Percentiles rank a stretch among this genome's conserved stretches.
phyloP scores from a whole-genome alignment of 2,888 invertebrate genomes.

The Drosophila cognata region DNA sequence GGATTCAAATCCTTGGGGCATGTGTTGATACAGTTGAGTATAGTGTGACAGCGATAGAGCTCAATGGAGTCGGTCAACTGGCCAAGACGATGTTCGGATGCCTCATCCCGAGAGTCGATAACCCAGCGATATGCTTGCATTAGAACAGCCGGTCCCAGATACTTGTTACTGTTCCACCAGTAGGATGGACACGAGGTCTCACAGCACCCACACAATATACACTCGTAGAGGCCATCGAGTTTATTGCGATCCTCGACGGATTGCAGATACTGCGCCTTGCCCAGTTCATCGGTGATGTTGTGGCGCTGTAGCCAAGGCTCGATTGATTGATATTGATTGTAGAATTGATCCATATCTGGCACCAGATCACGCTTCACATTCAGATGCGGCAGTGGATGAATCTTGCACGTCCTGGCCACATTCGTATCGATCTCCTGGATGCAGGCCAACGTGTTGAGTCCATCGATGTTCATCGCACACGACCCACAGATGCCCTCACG shows the following conservation, averaged over 20 bases:
- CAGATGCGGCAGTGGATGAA: constrained; percentile 99
- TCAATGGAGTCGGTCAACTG: constrained; percentile 94
- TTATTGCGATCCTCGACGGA: constrained; percentile 94
- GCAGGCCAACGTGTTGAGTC: constrained; percentile 97
- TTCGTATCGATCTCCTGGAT: constrained; percentile 90
- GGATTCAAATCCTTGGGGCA: constrained; percentile 99
- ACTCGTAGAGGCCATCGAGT: constrained; percentile 98
- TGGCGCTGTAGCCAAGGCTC: constrained; percentile 96
- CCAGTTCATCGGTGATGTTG: constrained; percentile 85
- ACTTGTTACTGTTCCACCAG: constrained; percentile 99
- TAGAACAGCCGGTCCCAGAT: constrained; percentile 98
- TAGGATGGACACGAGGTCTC: constrained; percentile 98
- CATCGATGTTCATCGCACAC: constrained; percentile 99
- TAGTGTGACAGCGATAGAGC: constrained; percentile 97
- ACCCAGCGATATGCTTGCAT: constrained; percentile 99
- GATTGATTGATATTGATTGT: constrained; percentile 96
- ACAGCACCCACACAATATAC: constrained; percentile 98
- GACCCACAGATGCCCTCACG: constrained; percentile 99
- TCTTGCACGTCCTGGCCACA: constrained; percentile 88
- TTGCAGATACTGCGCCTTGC: constrained; percentile 92
- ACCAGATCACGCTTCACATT: constrained; percentile 97
- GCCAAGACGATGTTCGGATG: constrained; percentile 90
- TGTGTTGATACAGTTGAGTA: constrained; percentile 97
- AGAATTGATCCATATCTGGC: constrained; percentile 97
- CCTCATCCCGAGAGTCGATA: constrained; percentile 96